Conservation (phyloP, 1,140 invertebrate genomes). For the Microplitis demolitor region DNA sequence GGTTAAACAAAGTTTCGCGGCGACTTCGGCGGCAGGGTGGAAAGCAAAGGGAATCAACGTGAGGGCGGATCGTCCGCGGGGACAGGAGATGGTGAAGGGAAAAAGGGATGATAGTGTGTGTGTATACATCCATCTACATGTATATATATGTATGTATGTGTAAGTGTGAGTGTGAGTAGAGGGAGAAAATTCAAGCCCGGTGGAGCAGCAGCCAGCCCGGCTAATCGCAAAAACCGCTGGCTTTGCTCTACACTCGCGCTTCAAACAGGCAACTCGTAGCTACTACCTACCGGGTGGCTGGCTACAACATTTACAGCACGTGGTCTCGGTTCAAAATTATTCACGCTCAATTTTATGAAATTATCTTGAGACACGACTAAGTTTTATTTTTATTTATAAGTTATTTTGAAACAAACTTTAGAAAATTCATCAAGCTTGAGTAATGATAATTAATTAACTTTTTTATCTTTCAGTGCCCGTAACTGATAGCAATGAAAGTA, state of each 20-base stretch:
- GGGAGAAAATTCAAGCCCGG: constrained; percentile 27
- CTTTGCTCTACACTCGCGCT: constrained; percentile 29
- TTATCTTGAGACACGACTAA: too few relatives aligned
- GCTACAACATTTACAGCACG: too few relatives aligned
- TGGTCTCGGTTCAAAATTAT: too few relatives aligned
- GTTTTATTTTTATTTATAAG: too few relatives aligned
- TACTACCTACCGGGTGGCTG: too few relatives aligned
- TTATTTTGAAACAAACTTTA: too few relatives aligned
- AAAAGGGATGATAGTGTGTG: not conserved
- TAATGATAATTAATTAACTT: too few relatives aligned
- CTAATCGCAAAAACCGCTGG: constrained; percentile 55
- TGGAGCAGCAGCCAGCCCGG: constrained; percentile 42
- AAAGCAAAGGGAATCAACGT: not conserved
- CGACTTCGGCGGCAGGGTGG: constrained; percentile 13
- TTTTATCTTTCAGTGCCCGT: not conserved
- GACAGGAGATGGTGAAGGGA: not conserved
- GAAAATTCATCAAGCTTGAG: too few relatives aligned
- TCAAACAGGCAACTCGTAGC: constrained; percentile 8
- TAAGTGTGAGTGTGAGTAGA: constrained; percentile 20
- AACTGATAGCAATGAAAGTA: not conserved
- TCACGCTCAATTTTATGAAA: too few relatives aligned
- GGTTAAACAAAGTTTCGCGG: constrained; percentile 57
- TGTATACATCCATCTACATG: too few relatives aligned
- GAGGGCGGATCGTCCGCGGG: not conserved
- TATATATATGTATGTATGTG: not conserved